Evolutionary conservation across 2,888 invertebrate species (phyloP).

Genomic region (Sphaerophoria rueppellii): DNA sequence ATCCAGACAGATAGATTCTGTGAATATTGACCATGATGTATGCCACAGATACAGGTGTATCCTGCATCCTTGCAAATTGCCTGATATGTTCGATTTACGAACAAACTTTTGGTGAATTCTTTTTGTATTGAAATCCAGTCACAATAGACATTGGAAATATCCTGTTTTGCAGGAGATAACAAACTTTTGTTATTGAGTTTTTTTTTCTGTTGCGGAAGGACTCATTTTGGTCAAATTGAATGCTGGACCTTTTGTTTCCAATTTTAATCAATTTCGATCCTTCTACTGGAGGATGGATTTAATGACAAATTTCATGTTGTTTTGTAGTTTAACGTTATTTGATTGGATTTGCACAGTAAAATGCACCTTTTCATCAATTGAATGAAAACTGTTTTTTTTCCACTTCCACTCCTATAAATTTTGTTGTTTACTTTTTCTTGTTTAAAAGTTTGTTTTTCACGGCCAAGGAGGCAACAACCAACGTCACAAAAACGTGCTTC

Average conservation of each 20-base stretch:
- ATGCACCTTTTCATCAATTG: neutral
- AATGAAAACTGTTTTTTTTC: neutral
- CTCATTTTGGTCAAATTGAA: conserved; percentile 3
- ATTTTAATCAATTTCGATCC: conserved; percentile 1
- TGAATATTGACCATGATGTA: neutral
- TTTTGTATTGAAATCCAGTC: neutral
- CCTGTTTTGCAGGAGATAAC: neutral
- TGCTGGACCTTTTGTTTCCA: neutral
- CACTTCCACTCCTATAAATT: too few species aligned
- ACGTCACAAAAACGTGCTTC: neutral
- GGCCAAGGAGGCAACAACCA: conserved; percentile 11
- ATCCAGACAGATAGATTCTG: too few species aligned
- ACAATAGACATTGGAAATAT: neutral
- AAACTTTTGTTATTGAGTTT: neutral
- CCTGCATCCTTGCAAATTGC: neutral
- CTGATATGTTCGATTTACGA: neutral
- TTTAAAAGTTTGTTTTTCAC: neutral
- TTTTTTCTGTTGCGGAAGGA: neutral
- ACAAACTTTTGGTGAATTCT: neutral
- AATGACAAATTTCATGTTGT: neutral
- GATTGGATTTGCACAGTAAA: neutral
- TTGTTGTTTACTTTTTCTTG: neutral
- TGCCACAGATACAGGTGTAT: neutral
- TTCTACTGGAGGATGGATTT: neutral
- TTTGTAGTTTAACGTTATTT: neutral